Base-by-base conservation (phyloP, 2,888 invertebrate genomes). In the Drosophila recens region DNA sequence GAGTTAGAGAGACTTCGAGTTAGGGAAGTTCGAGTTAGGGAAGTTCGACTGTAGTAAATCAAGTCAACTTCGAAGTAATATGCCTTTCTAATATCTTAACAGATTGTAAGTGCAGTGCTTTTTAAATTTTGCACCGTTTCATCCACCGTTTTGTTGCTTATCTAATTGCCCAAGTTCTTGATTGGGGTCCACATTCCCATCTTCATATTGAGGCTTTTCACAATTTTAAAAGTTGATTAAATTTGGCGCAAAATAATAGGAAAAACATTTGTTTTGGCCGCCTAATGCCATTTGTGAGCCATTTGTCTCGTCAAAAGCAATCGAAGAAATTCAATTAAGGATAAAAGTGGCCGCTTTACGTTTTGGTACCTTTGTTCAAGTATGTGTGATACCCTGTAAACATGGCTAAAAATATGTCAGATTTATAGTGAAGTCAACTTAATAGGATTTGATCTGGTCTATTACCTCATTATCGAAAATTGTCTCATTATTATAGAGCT, bases 301-400 rank as follows among this genome's bases (percentile, higher is more conserved):
- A n/a, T n/a, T n/a, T n/a, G 53, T 48, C 61, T 74, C 52, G 78
- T 38, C 49, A 48, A 40, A 62, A 71, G 72, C 88, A 83, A 82
- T 85, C 78, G 59, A 75, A 76, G 80, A 72, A 88, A 87, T 82
- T 85, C 67, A 79, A 85, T 84, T 82, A 82, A 54, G 59, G 52
- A 54, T 56, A 63, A 67, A 70, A 62, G 68, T 45, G 58, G 54
- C 40, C 57, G 34, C 40, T 46, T 57, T 45, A 13, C 20, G 33
- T 9, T 9, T 1, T 4, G 9, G 8, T 66, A 23, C 23, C 17
- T 53, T 34, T 20, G 30, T 3, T 34, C 10, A 52, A 40, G 30
- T 20, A 17, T 8, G n/a, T 13, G 27, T 36, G 8, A 45, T 63
- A 63, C 20, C 46, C 63, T 63, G 10, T 27, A 17, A 17, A 27